phyloP scores from a whole-genome alignment of 2,797 vertebrate species.

The Cryptoprocta ferox region DNA sequence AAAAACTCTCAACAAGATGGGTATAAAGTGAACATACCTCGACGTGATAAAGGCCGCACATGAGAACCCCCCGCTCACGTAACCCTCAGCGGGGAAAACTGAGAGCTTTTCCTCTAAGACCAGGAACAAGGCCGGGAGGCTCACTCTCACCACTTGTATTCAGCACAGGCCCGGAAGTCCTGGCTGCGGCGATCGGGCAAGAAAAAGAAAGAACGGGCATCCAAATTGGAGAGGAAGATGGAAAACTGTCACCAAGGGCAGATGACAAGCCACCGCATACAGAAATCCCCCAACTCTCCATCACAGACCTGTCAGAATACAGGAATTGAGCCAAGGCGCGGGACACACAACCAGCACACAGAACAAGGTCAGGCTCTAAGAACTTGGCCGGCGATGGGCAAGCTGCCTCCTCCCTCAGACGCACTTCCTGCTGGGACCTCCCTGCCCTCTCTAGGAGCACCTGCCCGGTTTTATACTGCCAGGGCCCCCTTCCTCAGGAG shows the following conservation, averaged over 20 bases:
- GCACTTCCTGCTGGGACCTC: fast-evolving
- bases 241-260: neutral
- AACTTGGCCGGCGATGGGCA: neutral
- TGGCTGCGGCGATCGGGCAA: neutral
- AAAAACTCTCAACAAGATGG: neutral
- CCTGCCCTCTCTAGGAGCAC: neutral
- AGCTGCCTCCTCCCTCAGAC: neutral
- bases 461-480: neutral
- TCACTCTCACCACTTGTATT: too few relatives aligned
- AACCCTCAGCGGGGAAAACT: neutral
- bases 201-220: neutral
- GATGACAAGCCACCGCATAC: fast-evolving
- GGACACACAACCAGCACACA: neutral
- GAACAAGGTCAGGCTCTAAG: neutral
- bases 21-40: neutral
- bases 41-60: neutral
- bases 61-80: neutral
- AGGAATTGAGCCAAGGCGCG: fast-evolving
- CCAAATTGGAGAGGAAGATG: neutral
- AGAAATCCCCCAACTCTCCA: neutral
- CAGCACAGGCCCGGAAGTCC: neutral
- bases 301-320: neutral
- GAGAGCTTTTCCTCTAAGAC: neutral
- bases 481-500: too few relatives aligned
- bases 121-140: neutral